These are phyloP conservation scores for Macrotrachela quadricornifera DNA, from an alignment of 1,140 invertebrate species.

Conservation along the genomic window DNA sequence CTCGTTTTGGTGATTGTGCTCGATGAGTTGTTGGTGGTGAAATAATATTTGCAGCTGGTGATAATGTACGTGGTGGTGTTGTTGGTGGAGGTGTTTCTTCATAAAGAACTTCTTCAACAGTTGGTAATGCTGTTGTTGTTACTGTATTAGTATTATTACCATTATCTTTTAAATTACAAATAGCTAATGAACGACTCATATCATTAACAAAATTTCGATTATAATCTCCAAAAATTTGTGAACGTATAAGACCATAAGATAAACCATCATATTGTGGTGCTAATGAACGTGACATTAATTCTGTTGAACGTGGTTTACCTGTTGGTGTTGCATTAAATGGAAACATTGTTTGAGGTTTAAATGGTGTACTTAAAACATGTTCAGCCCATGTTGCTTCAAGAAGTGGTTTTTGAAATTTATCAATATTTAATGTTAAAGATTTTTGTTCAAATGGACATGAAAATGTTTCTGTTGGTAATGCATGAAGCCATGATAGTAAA, in stretches of 20 bases:
- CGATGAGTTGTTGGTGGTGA: too few species aligned
- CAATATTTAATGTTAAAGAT: slow-evolving; percentile 40
- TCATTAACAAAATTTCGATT: too few species aligned
- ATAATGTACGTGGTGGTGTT: too few species aligned
- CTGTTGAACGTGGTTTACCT: slow-evolving; percentile 56
- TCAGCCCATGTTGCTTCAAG: slow-evolving; percentile 87
- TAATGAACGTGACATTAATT: slow-evolving; percentile 73
- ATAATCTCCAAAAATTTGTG: neutral
- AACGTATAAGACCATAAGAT: slow-evolving; percentile 31
- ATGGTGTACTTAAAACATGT: slow-evolving; percentile 79
- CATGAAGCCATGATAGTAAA: slow-evolving; percentile 71
- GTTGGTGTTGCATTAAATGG: slow-evolving; percentile 78
- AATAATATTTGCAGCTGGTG: too few species aligned
- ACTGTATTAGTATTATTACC: too few species aligned
- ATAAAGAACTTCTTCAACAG: too few species aligned
- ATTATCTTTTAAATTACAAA: too few species aligned
- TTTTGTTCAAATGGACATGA: slow-evolving; percentile 78
- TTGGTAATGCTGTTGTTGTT: too few species aligned
- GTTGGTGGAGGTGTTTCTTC: too few species aligned
- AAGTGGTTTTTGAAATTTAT: slow-evolving; percentile 43
- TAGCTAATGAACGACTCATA: too few species aligned
- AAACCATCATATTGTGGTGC: slow-evolving; percentile 52
- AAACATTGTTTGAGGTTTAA: slow-evolving; percentile 61
- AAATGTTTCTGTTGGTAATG: slow-evolving; percentile 63
- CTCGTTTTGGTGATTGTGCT: too few species aligned